A percentile compares a stretch with the other conserved stretches of the same genome.
These are phyloP conservation scores for Hydropsyche betteni DNA, from an alignment of 2,888 invertebrate species.

Conservation along the genomic window DNA sequence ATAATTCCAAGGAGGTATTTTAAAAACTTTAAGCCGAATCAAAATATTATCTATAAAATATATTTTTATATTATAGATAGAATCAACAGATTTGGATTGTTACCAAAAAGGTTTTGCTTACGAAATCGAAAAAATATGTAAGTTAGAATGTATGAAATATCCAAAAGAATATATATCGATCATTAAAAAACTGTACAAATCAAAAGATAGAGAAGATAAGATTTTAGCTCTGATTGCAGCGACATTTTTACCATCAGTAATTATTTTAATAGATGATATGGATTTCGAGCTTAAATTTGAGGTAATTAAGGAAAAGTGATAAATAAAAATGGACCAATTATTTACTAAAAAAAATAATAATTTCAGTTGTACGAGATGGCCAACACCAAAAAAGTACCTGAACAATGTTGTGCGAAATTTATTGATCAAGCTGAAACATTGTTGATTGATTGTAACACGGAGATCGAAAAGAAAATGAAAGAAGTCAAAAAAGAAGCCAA, in stretches of 20 bases:
- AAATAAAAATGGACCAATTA: too few species aligned
- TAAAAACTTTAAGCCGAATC: background rate
- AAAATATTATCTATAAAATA: background rate
- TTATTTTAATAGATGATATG: too few species aligned
- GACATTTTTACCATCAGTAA: background rate
- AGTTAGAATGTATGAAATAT: background rate
- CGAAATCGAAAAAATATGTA: background rate
- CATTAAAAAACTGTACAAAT: conserved; percentile 8
- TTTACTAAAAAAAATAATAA: too few species aligned
- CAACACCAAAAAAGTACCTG: too few species aligned
- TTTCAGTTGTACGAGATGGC: too few species aligned
- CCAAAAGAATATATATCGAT: background rate
- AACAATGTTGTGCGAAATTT: too few species aligned
- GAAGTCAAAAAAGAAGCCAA: too few species aligned
- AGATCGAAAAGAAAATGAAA: too few species aligned
- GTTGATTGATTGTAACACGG: too few species aligned
- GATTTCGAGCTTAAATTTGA: too few species aligned
- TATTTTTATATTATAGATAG: background rate
- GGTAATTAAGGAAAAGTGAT: too few species aligned
- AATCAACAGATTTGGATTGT: background rate
- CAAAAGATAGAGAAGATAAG: background rate
- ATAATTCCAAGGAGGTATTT: background rate
- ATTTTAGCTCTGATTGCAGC: background rate
- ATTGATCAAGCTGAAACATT: too few species aligned
- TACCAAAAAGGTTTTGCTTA: conserved; percentile 1